These are phyloP conservation scores for Eristalis pertinax DNA, from an alignment of 2,888 invertebrate species.

Conservation along the genomic window DNA sequence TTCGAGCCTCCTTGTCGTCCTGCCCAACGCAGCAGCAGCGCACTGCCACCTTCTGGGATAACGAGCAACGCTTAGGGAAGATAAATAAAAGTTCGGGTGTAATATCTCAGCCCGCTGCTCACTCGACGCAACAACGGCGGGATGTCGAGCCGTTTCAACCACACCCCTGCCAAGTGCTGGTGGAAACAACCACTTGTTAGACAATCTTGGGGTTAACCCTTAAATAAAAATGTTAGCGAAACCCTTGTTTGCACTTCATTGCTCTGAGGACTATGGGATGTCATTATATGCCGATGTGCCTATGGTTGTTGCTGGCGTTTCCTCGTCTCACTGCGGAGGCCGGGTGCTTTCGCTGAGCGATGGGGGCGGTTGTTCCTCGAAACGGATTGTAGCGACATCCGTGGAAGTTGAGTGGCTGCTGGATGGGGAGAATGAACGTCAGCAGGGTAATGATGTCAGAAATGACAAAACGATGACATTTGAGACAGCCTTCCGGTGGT, in stretches of 20 bases:
- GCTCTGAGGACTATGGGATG: slow-evolving; percentile 12
- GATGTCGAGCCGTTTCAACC: slow-evolving; percentile 30
- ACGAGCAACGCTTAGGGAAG: slow-evolving; percentile 15
- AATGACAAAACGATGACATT: slow-evolving; percentile 45
- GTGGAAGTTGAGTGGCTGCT: not conserved
- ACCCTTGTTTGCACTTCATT: slow-evolving; percentile 41
- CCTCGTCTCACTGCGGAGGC: not conserved
- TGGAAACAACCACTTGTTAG: slow-evolving; percentile 57
- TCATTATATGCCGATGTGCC: slow-evolving; percentile 31
- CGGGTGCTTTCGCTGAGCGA: too few relatives aligned
- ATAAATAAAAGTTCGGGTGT: slow-evolving; percentile 53
- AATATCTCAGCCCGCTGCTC: slow-evolving; percentile 23
- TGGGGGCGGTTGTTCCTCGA: too few relatives aligned
- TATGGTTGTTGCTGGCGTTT: slow-evolving; percentile 18
- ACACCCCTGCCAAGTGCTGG: not conserved
- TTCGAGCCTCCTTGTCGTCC: slow-evolving; percentile 18
- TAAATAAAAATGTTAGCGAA: slow-evolving; percentile 35
- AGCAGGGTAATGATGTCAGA: slow-evolving; percentile 12
- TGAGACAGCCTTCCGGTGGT: slow-evolving; percentile 21
- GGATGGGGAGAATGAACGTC: not conserved
- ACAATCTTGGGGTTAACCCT: slow-evolving; percentile 59
- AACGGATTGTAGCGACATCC: not conserved
- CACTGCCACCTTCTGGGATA: not conserved
- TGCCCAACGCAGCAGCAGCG: not conserved
- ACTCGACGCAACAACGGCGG: slow-evolving; percentile 39